These are phyloP conservation scores for Gouania willdenowi DNA, from an alignment of 2,797 vertebrate species.

Conservation along the genomic window DNA sequence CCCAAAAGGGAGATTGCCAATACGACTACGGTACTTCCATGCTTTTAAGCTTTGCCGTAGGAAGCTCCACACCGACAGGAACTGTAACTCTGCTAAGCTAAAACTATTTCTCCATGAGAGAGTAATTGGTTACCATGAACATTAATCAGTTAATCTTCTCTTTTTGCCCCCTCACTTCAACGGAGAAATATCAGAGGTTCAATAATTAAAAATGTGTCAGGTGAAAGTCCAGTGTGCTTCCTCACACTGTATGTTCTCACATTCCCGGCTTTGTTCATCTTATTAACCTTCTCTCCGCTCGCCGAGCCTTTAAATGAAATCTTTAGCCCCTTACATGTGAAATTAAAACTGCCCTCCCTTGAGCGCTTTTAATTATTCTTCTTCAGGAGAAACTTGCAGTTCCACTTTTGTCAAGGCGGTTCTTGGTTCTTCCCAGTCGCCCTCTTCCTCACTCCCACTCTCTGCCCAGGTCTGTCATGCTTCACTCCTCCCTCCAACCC, in stretches of 20 bases:
- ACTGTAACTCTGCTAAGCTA: conserved; percentile 46
- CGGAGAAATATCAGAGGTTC: conserved; percentile 74
- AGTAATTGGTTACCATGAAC: conserved; percentile 72
- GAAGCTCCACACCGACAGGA: conserved; percentile 29
- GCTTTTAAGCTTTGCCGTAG: conserved; percentile 47
- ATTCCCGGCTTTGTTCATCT: conserved; percentile 82
- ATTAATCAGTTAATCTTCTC: conserved; percentile 80
- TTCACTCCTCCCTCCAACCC: conserved; percentile 69
- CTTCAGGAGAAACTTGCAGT: conserved; percentile 83
- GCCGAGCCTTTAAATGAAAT: conserved; percentile 84
- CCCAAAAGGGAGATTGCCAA: conserved; percentile 46
- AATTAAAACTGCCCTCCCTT: conserved; percentile 87
- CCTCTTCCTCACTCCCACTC: conserved; percentile 60
- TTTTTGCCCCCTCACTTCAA: conserved; percentile 57
- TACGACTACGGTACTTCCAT: conserved; percentile 29
- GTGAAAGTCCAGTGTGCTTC: conserved; percentile 81
- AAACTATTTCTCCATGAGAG: conserved; percentile 60
- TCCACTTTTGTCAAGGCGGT: conserved; percentile 69
- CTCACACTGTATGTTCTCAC: conserved; percentile 80
- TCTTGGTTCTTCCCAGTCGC: conserved; percentile 46
- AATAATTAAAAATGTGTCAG: conserved; percentile 86
- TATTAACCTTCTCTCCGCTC: conserved; percentile 83
- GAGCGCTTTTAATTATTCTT: conserved; percentile 86
- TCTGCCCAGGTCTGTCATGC: conserved; percentile 79
- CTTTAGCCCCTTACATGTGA: conserved; percentile 86